Conservation (phyloP, 92 coral and sea anemone species). For the Diadumene lineata region DNA sequence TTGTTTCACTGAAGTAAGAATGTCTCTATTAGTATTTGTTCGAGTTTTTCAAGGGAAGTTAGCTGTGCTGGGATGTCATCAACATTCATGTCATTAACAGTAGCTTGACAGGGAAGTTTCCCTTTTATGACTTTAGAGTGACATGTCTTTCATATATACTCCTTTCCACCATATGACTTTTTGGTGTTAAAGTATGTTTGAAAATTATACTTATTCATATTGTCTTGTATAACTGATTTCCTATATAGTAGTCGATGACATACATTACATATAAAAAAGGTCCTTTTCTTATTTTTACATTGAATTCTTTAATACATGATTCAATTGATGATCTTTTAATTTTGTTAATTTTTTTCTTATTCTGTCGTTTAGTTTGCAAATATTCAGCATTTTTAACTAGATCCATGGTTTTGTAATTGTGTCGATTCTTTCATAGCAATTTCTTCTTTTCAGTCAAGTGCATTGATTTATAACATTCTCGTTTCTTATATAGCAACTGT, state of each 20-base stretch:
- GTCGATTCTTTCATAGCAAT: background rate
- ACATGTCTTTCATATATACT: conserved; percentile 70
- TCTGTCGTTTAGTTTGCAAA: conserved; percentile 24
- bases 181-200: background rate
- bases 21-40: conserved; percentile 63
- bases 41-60: conserved; percentile 55
- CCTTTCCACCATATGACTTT: conserved; percentile 60
- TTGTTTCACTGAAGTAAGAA: too few relatives aligned
- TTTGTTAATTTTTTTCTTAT: too few relatives aligned
- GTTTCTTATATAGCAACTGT: background rate
- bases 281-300: conserved; percentile 60
- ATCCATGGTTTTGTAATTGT: conserved; percentile 45
- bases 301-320: conserved; percentile 33
- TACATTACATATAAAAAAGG: conserved; percentile 58
- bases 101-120: conserved; percentile 68
- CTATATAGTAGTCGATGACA: conserved; percentile 53
- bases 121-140: conserved; percentile 58
- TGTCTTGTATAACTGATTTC: conserved; percentile 17
- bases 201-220: background rate
- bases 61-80: conserved; percentile 63
- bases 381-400: conserved; percentile 21
- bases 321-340: conserved; percentile 30
- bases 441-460: background rate
- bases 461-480: background rate
- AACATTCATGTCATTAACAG: conserved; percentile 40